Conservation (phyloP, 2,888 invertebrate genomes). For the Elegia similella region DNA sequence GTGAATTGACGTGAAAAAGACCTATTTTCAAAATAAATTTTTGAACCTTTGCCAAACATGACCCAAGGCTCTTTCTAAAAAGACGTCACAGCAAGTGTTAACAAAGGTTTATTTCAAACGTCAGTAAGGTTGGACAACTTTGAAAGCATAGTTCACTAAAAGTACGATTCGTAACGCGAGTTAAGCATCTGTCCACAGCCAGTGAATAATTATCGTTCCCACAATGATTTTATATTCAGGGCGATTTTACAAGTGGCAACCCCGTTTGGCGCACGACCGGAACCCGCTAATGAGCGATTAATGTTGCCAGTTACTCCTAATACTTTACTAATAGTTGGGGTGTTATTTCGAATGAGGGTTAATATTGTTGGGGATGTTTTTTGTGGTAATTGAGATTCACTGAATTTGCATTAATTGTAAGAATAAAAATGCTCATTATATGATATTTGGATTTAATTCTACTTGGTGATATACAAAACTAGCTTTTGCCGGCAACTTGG, state of each 20-base stretch:
- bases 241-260: slow-evolving; percentile 36
- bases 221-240: slow-evolving; percentile 39
- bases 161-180: too few relatives aligned
- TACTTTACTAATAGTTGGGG: slow-evolving; percentile 70
- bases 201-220: slow-evolving; percentile 34
- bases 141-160: too few relatives aligned
- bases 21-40: too few relatives aligned
- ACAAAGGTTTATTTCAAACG: too few relatives aligned
- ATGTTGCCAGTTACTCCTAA: slow-evolving; percentile 77
- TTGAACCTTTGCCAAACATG: too few relatives aligned
- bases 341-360: slow-evolving; percentile 46
- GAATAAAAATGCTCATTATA: slow-evolving; percentile 13
- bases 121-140: too few relatives aligned
- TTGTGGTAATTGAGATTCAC: slow-evolving; percentile 27
- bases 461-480: too few relatives aligned
- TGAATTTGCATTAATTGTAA: not conserved
- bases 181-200: too few relatives aligned
- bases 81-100: too few relatives aligned
- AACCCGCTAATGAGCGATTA: slow-evolving; percentile 77
- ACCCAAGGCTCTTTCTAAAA: too few relatives aligned
- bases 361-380: slow-evolving; percentile 38
- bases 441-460: not conserved
- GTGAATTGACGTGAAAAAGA: too few relatives aligned
- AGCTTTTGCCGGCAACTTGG: too few relatives aligned
- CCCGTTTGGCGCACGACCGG: slow-evolving; percentile 48